phyloP scores from a whole-genome alignment of 2,888 invertebrate genomes.

The Thymelicus acteon region DNA sequence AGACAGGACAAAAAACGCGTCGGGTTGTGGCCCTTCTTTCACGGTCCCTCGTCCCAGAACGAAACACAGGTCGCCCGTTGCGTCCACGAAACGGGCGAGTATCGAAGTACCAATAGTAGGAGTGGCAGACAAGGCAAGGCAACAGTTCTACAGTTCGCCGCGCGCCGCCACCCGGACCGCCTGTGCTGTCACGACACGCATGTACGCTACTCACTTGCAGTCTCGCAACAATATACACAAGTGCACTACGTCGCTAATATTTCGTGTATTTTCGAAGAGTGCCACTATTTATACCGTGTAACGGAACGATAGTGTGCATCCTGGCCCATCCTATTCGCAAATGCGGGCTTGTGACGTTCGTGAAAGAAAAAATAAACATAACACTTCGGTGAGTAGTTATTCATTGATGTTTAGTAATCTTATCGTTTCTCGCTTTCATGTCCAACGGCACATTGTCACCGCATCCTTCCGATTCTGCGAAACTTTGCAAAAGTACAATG shows the following conservation, averaged over 20 bases:
- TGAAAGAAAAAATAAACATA: conserved; percentile 76
- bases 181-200: conserved; percentile 55
- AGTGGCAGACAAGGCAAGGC: conserved; percentile 38
- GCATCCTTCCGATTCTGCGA: conserved; percentile 35
- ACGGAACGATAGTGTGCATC: conserved; percentile 62
- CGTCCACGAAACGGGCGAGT: conserved; percentile 49
- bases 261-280: conserved; percentile 61
- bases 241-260: conserved; percentile 60
- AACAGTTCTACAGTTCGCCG: conserved; percentile 59
- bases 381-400: conserved; percentile 70
- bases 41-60: conserved; percentile 64
- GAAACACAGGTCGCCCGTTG: conserved; percentile 45
- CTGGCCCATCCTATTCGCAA: conserved; percentile 57
- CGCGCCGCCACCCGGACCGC: conserved; percentile 64
- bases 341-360: conserved; percentile 67
- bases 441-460: conserved; percentile 23
- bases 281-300: conserved; percentile 57
- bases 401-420: conserved; percentile 50
- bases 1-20: too few species aligned
- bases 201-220: conserved; percentile 55
- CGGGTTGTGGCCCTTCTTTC: conserved; percentile 72
- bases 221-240: conserved; percentile 61
- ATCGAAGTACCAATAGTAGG: conserved; percentile 47
- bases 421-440: conserved; percentile 39
- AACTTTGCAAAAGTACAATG: conserved; percentile 36